Conservation (phyloP, 2,888 invertebrate genomes). For the Spisula solida region DNA sequence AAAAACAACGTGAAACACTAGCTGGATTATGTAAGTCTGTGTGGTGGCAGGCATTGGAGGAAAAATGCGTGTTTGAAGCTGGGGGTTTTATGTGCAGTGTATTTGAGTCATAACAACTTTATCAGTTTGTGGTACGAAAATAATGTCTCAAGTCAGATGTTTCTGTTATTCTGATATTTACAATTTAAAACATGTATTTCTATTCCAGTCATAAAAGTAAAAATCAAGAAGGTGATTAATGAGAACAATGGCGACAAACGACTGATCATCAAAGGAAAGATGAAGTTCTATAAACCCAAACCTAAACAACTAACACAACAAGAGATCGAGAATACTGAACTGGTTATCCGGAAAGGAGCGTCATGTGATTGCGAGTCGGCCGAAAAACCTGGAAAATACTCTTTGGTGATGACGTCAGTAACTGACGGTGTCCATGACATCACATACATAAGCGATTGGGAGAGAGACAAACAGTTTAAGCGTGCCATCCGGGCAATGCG, state of each 20-base stretch:
- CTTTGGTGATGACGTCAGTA: slow-evolving; percentile 62
- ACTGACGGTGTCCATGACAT: slow-evolving; percentile 52
- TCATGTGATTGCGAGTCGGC: slow-evolving; percentile 62
- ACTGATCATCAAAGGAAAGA: slow-evolving; percentile 51
- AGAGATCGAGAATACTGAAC: slow-evolving; percentile 55
- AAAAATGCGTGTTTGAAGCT: no score
- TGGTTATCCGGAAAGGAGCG: slow-evolving; percentile 57
- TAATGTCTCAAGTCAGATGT: no score
- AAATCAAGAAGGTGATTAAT: slow-evolving; percentile 52
- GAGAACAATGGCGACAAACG: slow-evolving; percentile 54
- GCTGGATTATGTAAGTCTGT: no score
- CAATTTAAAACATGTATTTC: neutral
- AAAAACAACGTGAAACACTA: no score
- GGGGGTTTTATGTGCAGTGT: no score
- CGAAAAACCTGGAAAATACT: slow-evolving; percentile 27
- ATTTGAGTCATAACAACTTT: no score
- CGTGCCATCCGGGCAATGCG: slow-evolving; percentile 59
- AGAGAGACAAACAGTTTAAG: slow-evolving; percentile 60
- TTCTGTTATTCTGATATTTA: neutral
- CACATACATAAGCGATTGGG: slow-evolving; percentile 61
- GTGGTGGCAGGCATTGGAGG: no score
- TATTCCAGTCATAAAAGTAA: slow-evolving; percentile 63
- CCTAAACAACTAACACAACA: slow-evolving; percentile 30
- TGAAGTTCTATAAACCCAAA: slow-evolving; percentile 59
- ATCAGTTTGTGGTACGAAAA: no score